Evolutionary conservation across 2,888 invertebrate genomes (phyloP), one percentile per base, ranked within the genome.

Genomic region (Bhutanitis thaidina): DNA sequence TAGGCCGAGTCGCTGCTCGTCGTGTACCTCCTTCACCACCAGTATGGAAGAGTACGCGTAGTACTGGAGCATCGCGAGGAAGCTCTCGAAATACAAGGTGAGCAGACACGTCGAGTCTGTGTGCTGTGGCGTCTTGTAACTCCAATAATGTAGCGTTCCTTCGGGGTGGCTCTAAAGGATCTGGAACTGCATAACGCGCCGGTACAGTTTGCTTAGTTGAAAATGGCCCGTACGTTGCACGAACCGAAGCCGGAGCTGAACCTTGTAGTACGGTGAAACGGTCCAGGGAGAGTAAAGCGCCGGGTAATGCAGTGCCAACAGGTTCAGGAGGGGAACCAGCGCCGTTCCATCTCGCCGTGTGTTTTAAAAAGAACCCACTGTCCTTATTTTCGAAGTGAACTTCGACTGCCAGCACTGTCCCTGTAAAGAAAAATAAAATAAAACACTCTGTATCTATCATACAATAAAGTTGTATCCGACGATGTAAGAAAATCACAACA

Each of bases 131-230:
- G 53, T 93, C 92, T 65, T 93, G 93, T 30, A 88, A 62, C 64
- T 89, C 88, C 14, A 80, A 66, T 53, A 95, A 79, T 15, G 92
- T 91, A 1, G 92, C 91, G 64, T 92, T 92, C 68, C 91, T 75
- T 51, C 73, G 71, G 1, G 91, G 90, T 27, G 92, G 91, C 67
- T 95, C 95, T 55, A 95, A 80, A 0, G 94, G 94, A 79, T 97
- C 96, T 5, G 96, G 96, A 43, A 97, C 96, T 54, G 97, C 94
- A 74, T 96, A 96, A 41, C 95, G 91, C 1, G 97, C 96, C 34
- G 97, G 97, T 34, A 98, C 97, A 0, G 97, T 97, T 84, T 98
- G 97, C 74, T 97, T 97, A 48, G 97, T 97, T 63, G 96, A 96
- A 85, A 98, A 98, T 7, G 98, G 98, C 3, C 98, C 98, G 74